Percentiles rank a stretch among this genome's conserved stretches.
Evolutionary conservation across 2,888 invertebrate species (phyloP).

Genomic region (Tanaodytes sp.): DNA sequence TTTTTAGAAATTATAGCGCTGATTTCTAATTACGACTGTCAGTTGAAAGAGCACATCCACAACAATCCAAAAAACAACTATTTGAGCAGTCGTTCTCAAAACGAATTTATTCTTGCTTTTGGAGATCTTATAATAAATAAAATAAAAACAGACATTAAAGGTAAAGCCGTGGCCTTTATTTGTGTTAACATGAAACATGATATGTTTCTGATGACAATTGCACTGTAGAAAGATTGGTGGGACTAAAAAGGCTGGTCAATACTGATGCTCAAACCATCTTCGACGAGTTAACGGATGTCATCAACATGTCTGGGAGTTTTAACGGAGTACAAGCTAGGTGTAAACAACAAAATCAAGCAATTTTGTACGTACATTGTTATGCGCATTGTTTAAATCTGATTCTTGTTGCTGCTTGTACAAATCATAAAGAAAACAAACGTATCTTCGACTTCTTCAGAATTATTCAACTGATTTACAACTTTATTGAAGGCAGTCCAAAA

Average conservation of each 20-base stretch:
- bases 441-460: conserved; percentile 29
- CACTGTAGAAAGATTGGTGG: conserved; percentile 12
- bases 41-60: conserved; percentile 7
- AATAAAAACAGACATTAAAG: conserved; percentile 10
- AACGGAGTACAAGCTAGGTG: conserved; percentile 23
- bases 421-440: conserved; percentile 11
- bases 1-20: conserved; percentile 26
- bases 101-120: conserved; percentile 11
- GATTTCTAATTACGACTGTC: conserved; percentile 6
- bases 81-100: conserved; percentile 15
- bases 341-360: conserved; percentile 15
- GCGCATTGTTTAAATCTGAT: conserved; percentile 31
- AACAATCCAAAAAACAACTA: conserved; percentile 15
- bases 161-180: conserved; percentile 16
- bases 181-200: conserved; percentile 20
- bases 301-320: conserved; percentile 17
- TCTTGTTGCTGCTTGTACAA: conserved; percentile 23
- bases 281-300: conserved; percentile 13
- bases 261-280: conserved; percentile 25
- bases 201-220: conserved; percentile 18
- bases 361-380: conserved; percentile 33
- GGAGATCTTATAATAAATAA: conserved; percentile 3
- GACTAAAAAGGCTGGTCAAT: conserved; percentile 10
- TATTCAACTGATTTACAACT: conserved; percentile 30
- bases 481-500: conserved; percentile 28